Evolutionary conservation across 2,113 vertebrate genomes (phyloP), one percentile per base, ranked within the genome.

Genomic region (Xenotilapia caudafasciata): DNA sequence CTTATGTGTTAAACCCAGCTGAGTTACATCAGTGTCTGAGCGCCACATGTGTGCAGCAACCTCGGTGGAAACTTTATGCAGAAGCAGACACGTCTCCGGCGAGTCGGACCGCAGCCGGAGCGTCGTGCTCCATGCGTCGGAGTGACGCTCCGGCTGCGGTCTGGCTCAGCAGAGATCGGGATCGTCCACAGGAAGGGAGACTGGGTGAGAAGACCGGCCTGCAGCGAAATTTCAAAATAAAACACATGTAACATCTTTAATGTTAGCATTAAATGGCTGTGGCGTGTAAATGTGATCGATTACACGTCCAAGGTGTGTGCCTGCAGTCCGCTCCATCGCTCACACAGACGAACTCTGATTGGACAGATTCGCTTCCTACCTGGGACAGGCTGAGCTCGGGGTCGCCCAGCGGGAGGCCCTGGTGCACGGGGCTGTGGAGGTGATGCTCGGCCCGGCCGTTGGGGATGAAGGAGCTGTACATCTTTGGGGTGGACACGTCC

Each of bases 381-480:
- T 93, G 94, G 1, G 93, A 94, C 5, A 92, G 92, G 87, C 92
- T 92, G 89, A 94, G 94, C 9, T 93, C 93, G 0, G 84, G 88
- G 88, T 91, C 92, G 6, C 84, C 91, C 80, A 70, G 90, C 10
- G 83, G 70, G 14, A 89, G 90, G 31, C 70, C 88, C 28, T 62
- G 86, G 14, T 70, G 84, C 1, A 5, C 28, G 1, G 89, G 82
- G 3, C 80, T 60, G 83, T 56, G 82, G 1, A 91, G 75, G 73
- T 54, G 91, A 2, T 90, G 86, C 23, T 84, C 83, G 0, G 42
- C 51, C 1, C 80, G 92, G 21, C 93, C 94, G 19, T 90, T 94
- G 8, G 97, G 95, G 56, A 97, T 94, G 19, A 97, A 96, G 8
- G 96, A 97, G 62, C 95, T 96, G 93, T 97, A 97, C 85, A 97